Evolutionary conservation across 2,888 invertebrate genomes (phyloP), one percentile per base, ranked within the genome.

Genomic region (Philereme vetulata): DNA sequence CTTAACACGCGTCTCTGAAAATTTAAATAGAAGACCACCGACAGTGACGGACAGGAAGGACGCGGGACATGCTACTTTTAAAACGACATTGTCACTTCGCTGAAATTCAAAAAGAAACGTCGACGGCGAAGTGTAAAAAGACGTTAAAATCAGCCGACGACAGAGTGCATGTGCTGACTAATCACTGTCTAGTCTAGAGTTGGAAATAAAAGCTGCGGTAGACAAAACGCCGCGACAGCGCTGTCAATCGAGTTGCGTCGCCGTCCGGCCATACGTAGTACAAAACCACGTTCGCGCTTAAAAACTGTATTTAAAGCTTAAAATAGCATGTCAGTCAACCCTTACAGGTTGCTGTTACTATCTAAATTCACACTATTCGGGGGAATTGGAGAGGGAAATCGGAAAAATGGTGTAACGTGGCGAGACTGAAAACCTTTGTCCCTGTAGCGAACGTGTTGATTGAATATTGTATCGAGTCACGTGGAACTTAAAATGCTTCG

Each of bases 161-260:
- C 77, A 74, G 61, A 63, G 71, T 70, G 85, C 84, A 84, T 69
- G 74, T 81, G 84, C 81, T 77, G 74, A 77, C 82, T 86, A 85
- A 84, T 83, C 82, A 76, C 75, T 72, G 75, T 71, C 78, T 72
- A 74, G 80, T 77, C 76, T 82, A 76, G 74, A 75, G 76, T 68
- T 72, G 72, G 77, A 78, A 81, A 78, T 73, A 74, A 76, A 75
- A 75, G 56, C 50, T 38, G n/a, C 49, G 57, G 47, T 66, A 73
- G 76, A 78, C 76, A 77, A 80, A 76, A 72, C 70, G 74, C 72
- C 68, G 60, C 76, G 78, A 81, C 81, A 77, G 75, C 56, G 69
- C 82, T 83, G 85, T 86, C 88, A 85, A 83, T 82, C 77, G 75
- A 51, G 56, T 65, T 70, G 38, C 57, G 53, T 32, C 9, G 49